Evolutionary conservation across 2,888 invertebrate species (phyloP), one percentile per base, ranked within the genome.

Genomic region (Cosmopolites sordidus): DNA sequence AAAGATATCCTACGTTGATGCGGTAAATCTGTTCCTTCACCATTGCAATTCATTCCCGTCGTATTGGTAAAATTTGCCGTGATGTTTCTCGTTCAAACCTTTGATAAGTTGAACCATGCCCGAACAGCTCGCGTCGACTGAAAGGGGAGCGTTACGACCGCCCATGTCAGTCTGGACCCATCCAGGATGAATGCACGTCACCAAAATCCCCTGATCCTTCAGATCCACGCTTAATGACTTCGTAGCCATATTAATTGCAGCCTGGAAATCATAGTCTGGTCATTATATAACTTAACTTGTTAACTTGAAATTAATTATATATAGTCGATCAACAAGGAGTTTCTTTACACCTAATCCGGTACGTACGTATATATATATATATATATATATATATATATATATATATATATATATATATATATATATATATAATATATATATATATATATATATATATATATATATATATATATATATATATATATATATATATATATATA

Each of bases 151-250:
- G 60, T 82, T 84, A 33, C 78, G 73, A 2, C 94, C 93, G 2
- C 94, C 94, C 89, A 94, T 87, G 60, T 86, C 87, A 0, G 94
- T 95, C 69, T 84, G 83, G 5, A 94, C 92, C 94, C 93, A 94
- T 1, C 94, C 94, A 0, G 94, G 94, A 75, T 94, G 93, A 54
- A 95, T 69, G 49, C 78, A 79, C 0, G 85, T 78, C 1, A 85
- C 88, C 14, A 92, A 67, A 60, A 95, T 91, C 40, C 83, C 81
- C 62, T 86, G 82, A 33, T 80, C 78, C 68, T 83, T 83, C 58
- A 94, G 76, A 72, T 95, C 94, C 4, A 87, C 69, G 65, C 89
- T 87, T 80, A 94, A 80, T 1, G 90, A 89, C 69, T 86, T 87
- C 0, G 92, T 91, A 1, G 89, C 87, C 65, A 90, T 89, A 75